Evolutionary conservation across 2,113 vertebrate species (phyloP), one percentile per base, ranked within the genome.

Genomic region (Tylochromis polylepis): DNA sequence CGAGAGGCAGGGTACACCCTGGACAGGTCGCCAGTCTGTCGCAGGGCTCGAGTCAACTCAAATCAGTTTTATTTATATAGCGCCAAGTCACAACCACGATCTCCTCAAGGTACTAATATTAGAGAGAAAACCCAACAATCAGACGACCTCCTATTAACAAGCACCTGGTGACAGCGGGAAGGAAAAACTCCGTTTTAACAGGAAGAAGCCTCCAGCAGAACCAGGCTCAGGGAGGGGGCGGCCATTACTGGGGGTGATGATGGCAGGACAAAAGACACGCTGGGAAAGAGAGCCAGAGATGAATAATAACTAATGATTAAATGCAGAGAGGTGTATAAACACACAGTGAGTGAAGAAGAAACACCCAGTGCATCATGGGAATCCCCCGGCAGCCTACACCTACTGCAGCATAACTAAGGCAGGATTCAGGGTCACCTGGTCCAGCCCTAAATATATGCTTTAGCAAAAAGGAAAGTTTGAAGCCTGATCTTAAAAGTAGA

Each of bases 321-420:
- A 59, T 0, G 8, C 55, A 12, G 11, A 24, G 55, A 56, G 11
- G 2, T 56, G 5, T 55, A 11, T 55, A 11, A 22, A 55, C 10
- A 55, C 12, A 58, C 0, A 58, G 24, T 3, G 27, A 5, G 58
- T 59, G 58, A 59, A 31, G 27, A 59, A 31, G 27, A 59, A 10
- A 3, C 27, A 31, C 27, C 15, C 58, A 31, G 3, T 0, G 8
- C 58, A 59, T 59, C 58, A 59, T 59, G 58, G 58, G 27, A 59
- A 18, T 3, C 58, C 1, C 27, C 27, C 24, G 0, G 27, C 27
- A 59, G 8, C 8, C 4, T 59, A 16, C 1, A 2, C 1, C 38
- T 41, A 38, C 29, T 16, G 14, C 57, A 34, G 16, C 8, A 11
- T 34, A 34, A 11, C 43, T 46, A 62, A 62, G 16, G 59, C 3